phyloP scores from a whole-genome alignment of 2,888 invertebrate species.

The Graphium colonna region DNA sequence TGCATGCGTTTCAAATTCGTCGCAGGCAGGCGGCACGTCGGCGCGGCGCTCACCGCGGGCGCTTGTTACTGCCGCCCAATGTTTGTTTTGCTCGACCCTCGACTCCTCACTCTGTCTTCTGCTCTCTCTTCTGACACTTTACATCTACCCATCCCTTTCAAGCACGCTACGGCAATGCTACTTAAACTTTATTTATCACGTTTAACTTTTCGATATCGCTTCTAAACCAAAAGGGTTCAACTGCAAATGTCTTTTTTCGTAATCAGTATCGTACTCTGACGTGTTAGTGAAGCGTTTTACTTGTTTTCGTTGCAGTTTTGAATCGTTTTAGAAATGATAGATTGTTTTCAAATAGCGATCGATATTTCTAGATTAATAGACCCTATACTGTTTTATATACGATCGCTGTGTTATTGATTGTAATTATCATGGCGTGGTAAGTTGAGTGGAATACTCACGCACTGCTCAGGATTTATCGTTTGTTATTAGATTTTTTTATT shows the following conservation, averaged over 20 bases:
- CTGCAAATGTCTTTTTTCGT: constrained; percentile 24
- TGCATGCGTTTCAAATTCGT: constrained; percentile 33
- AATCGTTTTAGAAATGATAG: not conserved
- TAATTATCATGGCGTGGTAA: constrained; percentile 68
- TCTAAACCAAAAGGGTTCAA: constrained; percentile 27
- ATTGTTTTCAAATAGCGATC: constrained; percentile 26
- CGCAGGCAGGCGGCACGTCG: constrained; percentile 41
- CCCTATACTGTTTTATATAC: constrained; percentile 50
- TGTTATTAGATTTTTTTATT: constrained; percentile 30
- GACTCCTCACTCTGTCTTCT: constrained; percentile 39
- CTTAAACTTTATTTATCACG: constrained; percentile 61
- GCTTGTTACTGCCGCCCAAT: constrained; percentile 65
- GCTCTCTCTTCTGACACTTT: constrained; percentile 18
- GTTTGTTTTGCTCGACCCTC: constrained; percentile 64
- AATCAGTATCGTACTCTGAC: constrained; percentile 1
- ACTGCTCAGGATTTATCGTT: constrained; percentile 45
- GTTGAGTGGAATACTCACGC: constrained; percentile 55
- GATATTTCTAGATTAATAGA: constrained; percentile 50
- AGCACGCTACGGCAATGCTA: constrained; percentile 43
- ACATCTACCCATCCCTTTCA: constrained; percentile 29
- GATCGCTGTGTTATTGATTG: constrained; percentile 63
- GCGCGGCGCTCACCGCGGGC: constrained; percentile 54
- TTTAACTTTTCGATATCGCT: constrained; percentile 42
- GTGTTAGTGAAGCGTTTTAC: not conserved
- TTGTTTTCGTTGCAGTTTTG: not conserved